These are phyloP conservation scores for Mythimna vitellina DNA, from an alignment of 2,888 invertebrate species.

Conservation along the genomic window DNA sequence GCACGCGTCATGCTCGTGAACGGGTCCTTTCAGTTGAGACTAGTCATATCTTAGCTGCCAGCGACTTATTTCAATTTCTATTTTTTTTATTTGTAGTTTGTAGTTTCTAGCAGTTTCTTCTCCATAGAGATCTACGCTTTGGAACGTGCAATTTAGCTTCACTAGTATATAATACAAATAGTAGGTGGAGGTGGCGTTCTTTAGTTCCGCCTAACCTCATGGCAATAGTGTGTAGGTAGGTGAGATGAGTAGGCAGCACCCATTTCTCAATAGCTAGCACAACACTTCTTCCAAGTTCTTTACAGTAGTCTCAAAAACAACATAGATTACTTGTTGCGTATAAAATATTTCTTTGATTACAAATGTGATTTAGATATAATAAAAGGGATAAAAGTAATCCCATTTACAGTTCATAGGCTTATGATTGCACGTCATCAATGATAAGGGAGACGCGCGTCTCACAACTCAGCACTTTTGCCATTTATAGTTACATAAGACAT, in stretches of 20 bases:
- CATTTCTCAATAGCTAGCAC: background rate
- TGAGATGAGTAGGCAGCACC: background rate
- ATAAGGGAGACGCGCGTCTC: slow-evolving; percentile 6
- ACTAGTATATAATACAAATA: too few relatives aligned
- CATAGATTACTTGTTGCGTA: background rate
- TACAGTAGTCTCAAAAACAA: background rate
- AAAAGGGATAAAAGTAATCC: slow-evolving; percentile 18
- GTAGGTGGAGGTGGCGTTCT: background rate
- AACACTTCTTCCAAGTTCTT: too few relatives aligned
- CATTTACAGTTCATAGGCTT: slow-evolving; percentile 28
- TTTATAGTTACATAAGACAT: background rate
- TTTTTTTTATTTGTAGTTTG: too few relatives aligned
- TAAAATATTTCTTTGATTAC: slow-evolving; percentile 14
- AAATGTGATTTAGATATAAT: slow-evolving; percentile 18
- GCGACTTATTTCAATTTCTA: too few relatives aligned
- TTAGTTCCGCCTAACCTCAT: background rate
- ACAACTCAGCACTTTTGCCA: background rate
- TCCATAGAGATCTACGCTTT: too few relatives aligned
- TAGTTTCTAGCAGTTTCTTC: too few relatives aligned
- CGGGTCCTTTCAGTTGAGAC: too few relatives aligned
- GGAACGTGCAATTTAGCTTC: too few relatives aligned
- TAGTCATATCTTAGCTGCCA: too few relatives aligned
- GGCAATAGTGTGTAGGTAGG: background rate
- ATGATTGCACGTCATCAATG: slow-evolving; percentile 25
- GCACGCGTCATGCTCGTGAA: too few relatives aligned